phyloP scores from a whole-genome alignment of 2,888 invertebrate species.

The Perithous albicinctus region DNA sequence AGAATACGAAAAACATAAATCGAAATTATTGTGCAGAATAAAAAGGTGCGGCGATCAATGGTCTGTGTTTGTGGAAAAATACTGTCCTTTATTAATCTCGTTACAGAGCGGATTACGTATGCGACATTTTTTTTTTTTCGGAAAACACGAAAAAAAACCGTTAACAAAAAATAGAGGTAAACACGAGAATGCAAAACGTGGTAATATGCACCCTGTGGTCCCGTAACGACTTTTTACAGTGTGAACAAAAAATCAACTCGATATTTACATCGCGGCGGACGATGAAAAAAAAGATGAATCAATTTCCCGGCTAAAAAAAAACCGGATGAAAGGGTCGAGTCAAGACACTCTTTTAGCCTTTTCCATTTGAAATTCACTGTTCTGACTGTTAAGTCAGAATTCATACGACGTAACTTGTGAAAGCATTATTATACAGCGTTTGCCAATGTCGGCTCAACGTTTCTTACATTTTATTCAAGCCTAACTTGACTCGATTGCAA shows the following conservation, averaged over 20 bases:
- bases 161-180: slow-evolving; percentile 27
- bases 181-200: slow-evolving; percentile 46
- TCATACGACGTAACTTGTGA: slow-evolving; percentile 9
- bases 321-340: background rate
- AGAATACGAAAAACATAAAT: background rate
- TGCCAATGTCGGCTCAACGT: slow-evolving; percentile 32
- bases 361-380: slow-evolving; percentile 15
- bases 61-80: slow-evolving; percentile 43
- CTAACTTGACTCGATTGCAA: background rate
- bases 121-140: background rate
- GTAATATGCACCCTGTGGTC: slow-evolving; percentile 31
- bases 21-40: background rate
- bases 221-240: slow-evolving; percentile 44
- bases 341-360: slow-evolving; percentile 10
- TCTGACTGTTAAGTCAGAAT: slow-evolving; percentile 16
- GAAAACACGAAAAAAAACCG: slow-evolving; percentile 11
- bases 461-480: slow-evolving; percentile 32
- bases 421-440: slow-evolving; percentile 32
- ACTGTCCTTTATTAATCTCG: slow-evolving; percentile 51
- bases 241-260: slow-evolving; percentile 48
- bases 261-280: slow-evolving; percentile 39
- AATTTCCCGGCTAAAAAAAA: slow-evolving; percentile 1
- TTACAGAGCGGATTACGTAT: slow-evolving; percentile 19
- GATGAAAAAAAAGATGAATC: background rate
- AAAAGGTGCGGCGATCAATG: background rate